Evolutionary conservation across 2,888 invertebrate genomes (phyloP).

Genomic region (Abrostola tripartita): DNA sequence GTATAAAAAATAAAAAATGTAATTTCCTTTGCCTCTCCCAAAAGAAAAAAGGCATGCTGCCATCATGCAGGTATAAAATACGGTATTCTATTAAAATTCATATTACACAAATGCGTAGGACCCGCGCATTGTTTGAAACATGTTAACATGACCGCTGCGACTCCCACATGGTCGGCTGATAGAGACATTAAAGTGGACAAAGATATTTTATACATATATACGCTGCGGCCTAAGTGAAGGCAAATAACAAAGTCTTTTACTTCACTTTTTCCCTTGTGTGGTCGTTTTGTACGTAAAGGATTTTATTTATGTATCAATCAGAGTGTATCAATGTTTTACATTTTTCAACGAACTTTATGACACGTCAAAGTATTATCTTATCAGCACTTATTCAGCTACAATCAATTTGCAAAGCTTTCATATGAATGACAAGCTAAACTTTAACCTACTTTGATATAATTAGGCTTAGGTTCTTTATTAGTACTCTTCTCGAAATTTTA

Average conservation of each 20-base stretch:
- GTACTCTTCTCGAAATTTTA: too few species aligned
- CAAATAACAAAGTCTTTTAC: constrained; percentile 10
- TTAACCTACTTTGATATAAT: too few species aligned
- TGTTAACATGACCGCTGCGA: constrained; percentile 49
- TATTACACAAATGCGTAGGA: constrained; percentile 52
- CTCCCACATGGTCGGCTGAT: constrained; percentile 55
- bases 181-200: constrained; percentile 49
- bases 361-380: not conserved
- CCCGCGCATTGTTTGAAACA: constrained; percentile 49
- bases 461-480: too few species aligned
- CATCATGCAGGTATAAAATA: constrained; percentile 31
- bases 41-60: not conserved
- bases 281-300: constrained; percentile 8
- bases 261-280: constrained; percentile 7
- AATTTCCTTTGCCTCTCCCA: not conserved
- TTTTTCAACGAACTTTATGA: constrained; percentile 13
- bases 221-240: not conserved
- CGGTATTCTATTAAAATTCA: constrained; percentile 48
- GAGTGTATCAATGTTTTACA: constrained; percentile 9
- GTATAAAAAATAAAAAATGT: not conserved
- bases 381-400: too few species aligned
- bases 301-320: too few species aligned
- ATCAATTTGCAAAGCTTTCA: too few species aligned
- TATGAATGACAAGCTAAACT: too few species aligned
- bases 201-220: constrained; percentile 28